Base-by-base conservation (phyloP, 2,888 invertebrate species). In the Aphidius colemani region DNA sequence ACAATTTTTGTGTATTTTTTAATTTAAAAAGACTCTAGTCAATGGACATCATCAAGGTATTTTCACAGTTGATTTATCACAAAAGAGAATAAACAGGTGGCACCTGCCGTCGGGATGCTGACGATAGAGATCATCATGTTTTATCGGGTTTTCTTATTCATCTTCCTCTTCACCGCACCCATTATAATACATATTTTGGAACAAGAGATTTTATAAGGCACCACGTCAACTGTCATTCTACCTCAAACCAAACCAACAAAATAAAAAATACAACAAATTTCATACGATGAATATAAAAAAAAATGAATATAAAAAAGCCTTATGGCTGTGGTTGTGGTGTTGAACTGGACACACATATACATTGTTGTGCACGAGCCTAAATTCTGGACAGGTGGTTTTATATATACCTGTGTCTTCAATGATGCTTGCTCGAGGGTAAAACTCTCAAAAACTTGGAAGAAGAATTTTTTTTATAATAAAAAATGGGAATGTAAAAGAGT, bases 311-410 rank as follows among this genome's bases (percentile, higher is more conserved):
- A n/a, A 18, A 18, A 65, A 77, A 77, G 78, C 74, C 78, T 78
- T 78, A 75, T 77, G 74, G 70, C 68, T 64, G 75, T 74, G 74
- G 70, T 72, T 59, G 75, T 69, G 75, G 77, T 72, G 68, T 63
- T 73, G 77, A 70, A 74, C 71, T 71, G 30, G 30, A 30, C 30
- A 5, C 5, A 30, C 30, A 30, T 30, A 30, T 30, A 30, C 30
- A 30, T 30, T 30, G 30, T 30, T 30, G 4, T 3, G 4, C 30
- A 30, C 30, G 30, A 30, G 30, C 30, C 30, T 30, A 2, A 30
- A 30, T 30, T 5, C 5, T 30, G 30, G 30, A 30, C 30, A 30
- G 30, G 30, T 30, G 30, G 30, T 30, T 30, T 5, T 30, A 18
- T 18, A 18, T 18, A 30, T 30, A 30, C 30, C 30, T 30, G 30